Evolutionary conservation across 2,797 vertebrate species (phyloP), one percentile per base, ranked within the genome.

Genomic region (Danio kyathit): DNA sequence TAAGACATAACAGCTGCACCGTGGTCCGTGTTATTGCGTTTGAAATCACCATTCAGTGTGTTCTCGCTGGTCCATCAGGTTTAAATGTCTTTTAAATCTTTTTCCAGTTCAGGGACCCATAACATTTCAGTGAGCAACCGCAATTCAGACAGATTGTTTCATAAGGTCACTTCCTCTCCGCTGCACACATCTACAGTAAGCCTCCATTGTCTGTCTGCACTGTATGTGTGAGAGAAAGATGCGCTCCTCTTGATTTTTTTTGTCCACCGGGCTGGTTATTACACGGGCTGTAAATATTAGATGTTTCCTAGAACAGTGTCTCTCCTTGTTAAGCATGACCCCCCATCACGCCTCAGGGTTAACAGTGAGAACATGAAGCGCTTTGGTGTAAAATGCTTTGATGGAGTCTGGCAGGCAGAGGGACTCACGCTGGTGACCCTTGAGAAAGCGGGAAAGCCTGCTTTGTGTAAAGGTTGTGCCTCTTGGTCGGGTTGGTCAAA

Each of bases 121-220:
- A 74, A 82, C 74, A 82, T 56, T 74, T 70, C 54, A 29, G 83
- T 81, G 82, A 87, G 88, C 85, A 88, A 86, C 88, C 88, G 77
- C 84, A 86, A 82, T 87, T 78, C 86, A 88, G 88, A 86, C 83
- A 86, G 66, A 84, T 74, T 48, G 65, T 92, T 91, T 93, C 89
- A 92, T 91, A 91, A 92, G 92, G 91, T 92, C 91, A 91, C 86
- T 70, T 74, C 64, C 63, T 69, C 46, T 29, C 87, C 86, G 83
- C 41, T 44, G 82, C 71, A 75, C 59, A 60, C 63, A 40, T 69
- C 21, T 44, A 64, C 46, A 17, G 74, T 48, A 29, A 56, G 49
- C 76, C 9, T 41, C 38, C 19, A 13, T 61, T 69, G 71, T 64
- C 61, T 60, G 44, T 48, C 52, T 40, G 17, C 52, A 7, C 48